A percentile compares a stretch with the other conserved stretches of the same genome.
phyloP scores from a whole-genome alignment of 2,797 vertebrate species.

The Garrulus glandarius region DNA sequence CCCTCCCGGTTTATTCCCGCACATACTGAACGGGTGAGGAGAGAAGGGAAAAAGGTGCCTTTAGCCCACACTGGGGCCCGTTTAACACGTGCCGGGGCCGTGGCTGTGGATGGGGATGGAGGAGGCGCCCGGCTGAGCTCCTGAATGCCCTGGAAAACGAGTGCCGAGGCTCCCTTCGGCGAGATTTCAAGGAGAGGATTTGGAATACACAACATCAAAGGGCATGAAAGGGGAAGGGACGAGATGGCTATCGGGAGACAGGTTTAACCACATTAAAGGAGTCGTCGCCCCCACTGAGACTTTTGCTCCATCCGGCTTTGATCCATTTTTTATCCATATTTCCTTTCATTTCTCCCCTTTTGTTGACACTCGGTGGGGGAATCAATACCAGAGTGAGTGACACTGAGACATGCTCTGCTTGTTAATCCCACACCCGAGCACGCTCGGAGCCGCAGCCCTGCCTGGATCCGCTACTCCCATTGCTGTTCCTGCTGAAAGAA shows the following conservation, averaged over 20 bases:
- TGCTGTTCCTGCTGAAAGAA: background rate
- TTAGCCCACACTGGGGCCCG: background rate
- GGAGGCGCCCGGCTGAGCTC: background rate
- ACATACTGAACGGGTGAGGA: background rate
- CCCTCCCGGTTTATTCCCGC: background rate
- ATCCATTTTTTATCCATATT: conserved; percentile 67
- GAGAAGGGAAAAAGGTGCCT: background rate
- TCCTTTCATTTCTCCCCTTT: conserved; percentile 64
- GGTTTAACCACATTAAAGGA: conserved; percentile 58
- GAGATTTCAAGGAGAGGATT: conserved; percentile 4
- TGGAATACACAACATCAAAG: conserved; percentile 47
- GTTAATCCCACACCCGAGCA: background rate
- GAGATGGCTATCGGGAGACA: conserved; percentile 41
- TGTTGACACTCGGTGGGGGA: conserved; percentile 8
- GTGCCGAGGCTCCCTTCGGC: background rate
- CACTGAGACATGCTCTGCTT: conserved; percentile 23
- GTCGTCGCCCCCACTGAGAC: conserved; percentile 14
- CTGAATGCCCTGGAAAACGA: background rate
- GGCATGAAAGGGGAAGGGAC: conserved; percentile 7
- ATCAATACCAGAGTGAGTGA: conserved; percentile 19
- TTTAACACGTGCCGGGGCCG: background rate
- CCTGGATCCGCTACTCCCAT: fast-evolving
- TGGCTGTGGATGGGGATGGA: background rate
- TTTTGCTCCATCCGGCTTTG: conserved; percentile 41
- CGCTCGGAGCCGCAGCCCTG: background rate